Evolutionary conservation across 1,140 invertebrate genomes (phyloP).

Genomic region (Meloidogyne hapla): DNA sequence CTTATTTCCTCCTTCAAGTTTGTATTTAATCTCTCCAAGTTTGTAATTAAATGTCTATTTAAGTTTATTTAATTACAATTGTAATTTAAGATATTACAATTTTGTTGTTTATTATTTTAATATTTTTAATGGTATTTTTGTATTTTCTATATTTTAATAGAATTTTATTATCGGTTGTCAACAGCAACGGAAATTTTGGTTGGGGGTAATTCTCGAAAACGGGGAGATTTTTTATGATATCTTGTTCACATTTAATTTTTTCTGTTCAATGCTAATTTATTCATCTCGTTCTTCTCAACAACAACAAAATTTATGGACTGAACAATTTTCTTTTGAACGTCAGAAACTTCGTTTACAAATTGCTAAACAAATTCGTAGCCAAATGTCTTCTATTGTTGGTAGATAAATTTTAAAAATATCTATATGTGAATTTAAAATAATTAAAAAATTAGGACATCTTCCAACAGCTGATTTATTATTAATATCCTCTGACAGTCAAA

Average conservation of each 20-base stretch:
- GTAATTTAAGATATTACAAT: too few relatives aligned
- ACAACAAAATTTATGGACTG: slow-evolving; percentile 24
- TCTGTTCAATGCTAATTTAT: slow-evolving; percentile 5
- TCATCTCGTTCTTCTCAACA: slow-evolving; percentile 9
- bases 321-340: slow-evolving; percentile 27
- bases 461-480: slow-evolving; percentile 56
- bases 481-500: slow-evolving; percentile 58
- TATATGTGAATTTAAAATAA: slow-evolving; percentile 13
- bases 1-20: too few relatives aligned
- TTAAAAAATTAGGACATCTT: slow-evolving; percentile 18
- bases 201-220: too few relatives aligned
- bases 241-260: background rate
- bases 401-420: slow-evolving; percentile 19
- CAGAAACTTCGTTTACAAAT: slow-evolving; percentile 26
- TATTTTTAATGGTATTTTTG: too few relatives aligned
- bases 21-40: too few relatives aligned
- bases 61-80: too few relatives aligned
- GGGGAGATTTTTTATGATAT: background rate
- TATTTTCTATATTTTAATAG: too few relatives aligned
- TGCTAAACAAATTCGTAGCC: slow-evolving; percentile 17
- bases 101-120: too few relatives aligned
- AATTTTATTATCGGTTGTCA: too few relatives aligned
- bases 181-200: too few relatives aligned
- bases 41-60: too few relatives aligned
- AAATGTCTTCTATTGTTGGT: slow-evolving; percentile 33